A percentile compares a stretch with the other conserved stretches of the same genome.
Conservation (phyloP, 2,888 invertebrate species). For the Coenonympha glycerion region DNA sequence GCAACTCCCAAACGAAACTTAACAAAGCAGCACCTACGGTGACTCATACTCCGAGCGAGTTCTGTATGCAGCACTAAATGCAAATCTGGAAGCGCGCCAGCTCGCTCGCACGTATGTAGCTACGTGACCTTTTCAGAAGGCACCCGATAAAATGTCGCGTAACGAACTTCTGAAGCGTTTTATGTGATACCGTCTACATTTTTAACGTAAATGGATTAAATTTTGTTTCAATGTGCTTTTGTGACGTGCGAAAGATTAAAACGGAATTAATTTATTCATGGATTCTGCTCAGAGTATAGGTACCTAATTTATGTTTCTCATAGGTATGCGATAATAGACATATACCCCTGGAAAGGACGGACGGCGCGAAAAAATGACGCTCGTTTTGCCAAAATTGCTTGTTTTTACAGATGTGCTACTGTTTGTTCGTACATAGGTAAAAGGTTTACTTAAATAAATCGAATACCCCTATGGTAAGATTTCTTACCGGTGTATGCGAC, state of each 20-base stretch:
- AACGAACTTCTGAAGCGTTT: neutral
- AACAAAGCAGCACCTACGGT: neutral
- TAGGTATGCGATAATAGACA: too few species aligned
- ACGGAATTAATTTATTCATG: too few species aligned
- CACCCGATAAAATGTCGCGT: conserved; percentile 21
- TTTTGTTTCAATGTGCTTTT: neutral
- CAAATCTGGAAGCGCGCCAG: conserved; percentile 35
- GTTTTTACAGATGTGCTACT: too few species aligned
- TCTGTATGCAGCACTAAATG: conserved; percentile 31
- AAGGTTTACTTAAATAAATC: too few species aligned
- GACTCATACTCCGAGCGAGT: conserved; percentile 9
- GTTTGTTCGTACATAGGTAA: too few species aligned
- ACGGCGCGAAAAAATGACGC: too few species aligned
- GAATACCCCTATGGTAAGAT: too few species aligned
- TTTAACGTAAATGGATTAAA: neutral
- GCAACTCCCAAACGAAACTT: neutral
- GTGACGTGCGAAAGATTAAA: neutral
- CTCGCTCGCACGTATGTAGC: conserved; percentile 21
- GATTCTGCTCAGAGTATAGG: too few species aligned
- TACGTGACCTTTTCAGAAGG: conserved; percentile 21
- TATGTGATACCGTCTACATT: neutral
- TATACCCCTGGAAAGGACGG: too few species aligned
- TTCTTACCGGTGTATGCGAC: too few species aligned
- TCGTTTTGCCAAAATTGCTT: too few species aligned
- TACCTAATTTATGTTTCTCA: too few species aligned